These are phyloP conservation scores for Eretmochelys imbricata DNA, from an alignment of 2,113 vertebrate genomes.

Conservation along the genomic window DNA sequence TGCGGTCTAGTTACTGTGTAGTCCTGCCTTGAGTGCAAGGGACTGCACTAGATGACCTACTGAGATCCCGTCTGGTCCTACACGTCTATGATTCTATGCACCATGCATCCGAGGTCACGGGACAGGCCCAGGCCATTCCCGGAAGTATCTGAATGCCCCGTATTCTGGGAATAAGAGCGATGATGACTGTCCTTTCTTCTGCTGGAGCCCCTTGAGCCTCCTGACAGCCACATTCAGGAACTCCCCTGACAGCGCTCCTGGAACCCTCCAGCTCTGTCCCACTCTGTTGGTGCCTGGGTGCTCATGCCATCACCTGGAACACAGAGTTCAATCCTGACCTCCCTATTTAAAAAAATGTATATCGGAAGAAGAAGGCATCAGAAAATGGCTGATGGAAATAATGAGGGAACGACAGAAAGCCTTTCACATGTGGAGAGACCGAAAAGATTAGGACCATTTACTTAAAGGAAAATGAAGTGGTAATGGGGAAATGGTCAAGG, in stretches of 20 bases:
- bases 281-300: not conserved
- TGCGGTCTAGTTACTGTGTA: no score
- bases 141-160: no score
- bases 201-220: not conserved
- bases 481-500: not conserved
- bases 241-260: not conserved
- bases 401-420: not conserved
- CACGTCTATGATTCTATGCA: no score
- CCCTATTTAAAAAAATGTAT: not conserved
- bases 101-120: no score
- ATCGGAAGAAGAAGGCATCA: not conserved
- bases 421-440: not conserved
- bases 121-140: no score
- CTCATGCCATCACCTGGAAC: not conserved
- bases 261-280: not conserved
- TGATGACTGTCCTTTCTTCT: not conserved
- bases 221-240: slow-evolving; percentile 4
- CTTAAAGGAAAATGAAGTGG: not conserved
- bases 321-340: not conserved
- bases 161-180: not conserved
- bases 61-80: no score
- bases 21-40: no score
- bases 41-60: no score
- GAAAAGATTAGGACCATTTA: not conserved
- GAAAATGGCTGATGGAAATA: not conserved